Percentiles rank a stretch among this genome's conserved stretches.
Evolutionary conservation across 2,113 vertebrate genomes (phyloP).

Genomic region (Dipodomys merriami): DNA sequence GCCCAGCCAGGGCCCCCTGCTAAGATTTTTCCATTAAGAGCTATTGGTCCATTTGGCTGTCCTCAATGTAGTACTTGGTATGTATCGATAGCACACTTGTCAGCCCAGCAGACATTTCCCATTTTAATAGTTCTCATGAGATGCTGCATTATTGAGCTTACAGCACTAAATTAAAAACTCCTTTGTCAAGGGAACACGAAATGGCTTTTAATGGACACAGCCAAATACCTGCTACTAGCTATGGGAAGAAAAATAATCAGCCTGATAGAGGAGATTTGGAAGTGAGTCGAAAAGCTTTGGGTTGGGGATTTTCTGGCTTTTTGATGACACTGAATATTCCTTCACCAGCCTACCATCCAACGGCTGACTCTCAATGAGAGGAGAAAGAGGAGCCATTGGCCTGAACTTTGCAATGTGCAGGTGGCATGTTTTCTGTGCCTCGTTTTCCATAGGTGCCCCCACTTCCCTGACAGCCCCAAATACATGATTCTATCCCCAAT

Average conservation of each 20-base stretch:
- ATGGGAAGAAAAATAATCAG: slow-evolving; percentile 73
- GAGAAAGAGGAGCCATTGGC: neutral
- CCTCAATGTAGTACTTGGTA: slow-evolving; percentile 71
- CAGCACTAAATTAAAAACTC: slow-evolving; percentile 79
- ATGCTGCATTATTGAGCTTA: slow-evolving; percentile 74
- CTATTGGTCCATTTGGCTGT: slow-evolving; percentile 53
- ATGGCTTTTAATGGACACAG: slow-evolving; percentile 69
- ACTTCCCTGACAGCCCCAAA: neutral
- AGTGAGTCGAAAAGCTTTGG: neutral
- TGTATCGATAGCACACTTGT: slow-evolving; percentile 70
- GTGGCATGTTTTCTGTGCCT: neutral
- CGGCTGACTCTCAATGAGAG: neutral
- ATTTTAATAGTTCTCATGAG: slow-evolving; percentile 77
- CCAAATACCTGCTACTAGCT: slow-evolving; percentile 80
- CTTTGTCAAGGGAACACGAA: slow-evolving; percentile 67
- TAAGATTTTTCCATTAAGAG: slow-evolving; percentile 55
- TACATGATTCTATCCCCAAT: fast-evolving
- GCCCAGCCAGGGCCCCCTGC: slow-evolving; percentile 44
- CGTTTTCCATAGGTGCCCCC: too few relatives aligned
- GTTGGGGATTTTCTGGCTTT: neutral
- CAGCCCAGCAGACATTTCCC: slow-evolving; percentile 73
- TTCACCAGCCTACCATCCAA: neutral
- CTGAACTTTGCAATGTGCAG: fast-evolving
- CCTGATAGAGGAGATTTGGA: slow-evolving; percentile 15
- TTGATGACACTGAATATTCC: neutral